Percentiles rank a stretch among this genome's conserved stretches.
phyloP scores from a whole-genome alignment of 2,888 invertebrate species.

The Diloba caeruleocephala region DNA sequence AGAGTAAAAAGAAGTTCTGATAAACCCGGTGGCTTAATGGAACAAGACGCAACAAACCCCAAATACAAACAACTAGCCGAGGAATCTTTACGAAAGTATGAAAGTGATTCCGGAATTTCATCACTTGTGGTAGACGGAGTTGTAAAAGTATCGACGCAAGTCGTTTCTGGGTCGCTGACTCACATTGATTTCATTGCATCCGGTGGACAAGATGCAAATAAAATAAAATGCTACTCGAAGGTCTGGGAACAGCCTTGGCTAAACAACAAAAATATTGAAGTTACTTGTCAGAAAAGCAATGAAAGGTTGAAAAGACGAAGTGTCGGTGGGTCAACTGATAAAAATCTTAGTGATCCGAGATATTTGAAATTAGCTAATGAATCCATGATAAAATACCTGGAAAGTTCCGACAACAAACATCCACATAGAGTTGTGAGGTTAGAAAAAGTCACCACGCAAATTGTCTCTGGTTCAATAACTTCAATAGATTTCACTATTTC shows the following conservation, averaged over 20 bases:
- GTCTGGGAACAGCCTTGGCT: conserved; percentile 55
- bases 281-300: conserved; percentile 33
- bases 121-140: conserved; percentile 33
- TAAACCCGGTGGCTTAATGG: conserved; percentile 18
- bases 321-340: not conserved
- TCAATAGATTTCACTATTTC: conserved; percentile 39
- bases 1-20: conserved; percentile 29
- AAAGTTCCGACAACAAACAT: conserved; percentile 10
- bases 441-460: conserved; percentile 41
- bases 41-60: conserved; percentile 38
- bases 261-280: conserved; percentile 1
- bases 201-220: not conserved
- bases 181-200: conserved; percentile 38
- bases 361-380: conserved; percentile 54
- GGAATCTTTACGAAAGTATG: conserved; percentile 54
- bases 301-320: conserved; percentile 17
- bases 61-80: conserved; percentile 47
- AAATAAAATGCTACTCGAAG: conserved; percentile 41
- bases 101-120: conserved; percentile 14
- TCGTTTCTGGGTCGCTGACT: conserved; percentile 50
- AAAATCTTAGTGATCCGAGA: conserved; percentile 49
- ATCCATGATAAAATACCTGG: conserved; percentile 55
- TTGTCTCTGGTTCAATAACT: conserved; percentile 46
- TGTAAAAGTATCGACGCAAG: conserved; percentile 49
- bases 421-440: conserved; percentile 36